Conservation (phyloP, 1,140 invertebrate species). For the Sycophila sp. region DNA sequence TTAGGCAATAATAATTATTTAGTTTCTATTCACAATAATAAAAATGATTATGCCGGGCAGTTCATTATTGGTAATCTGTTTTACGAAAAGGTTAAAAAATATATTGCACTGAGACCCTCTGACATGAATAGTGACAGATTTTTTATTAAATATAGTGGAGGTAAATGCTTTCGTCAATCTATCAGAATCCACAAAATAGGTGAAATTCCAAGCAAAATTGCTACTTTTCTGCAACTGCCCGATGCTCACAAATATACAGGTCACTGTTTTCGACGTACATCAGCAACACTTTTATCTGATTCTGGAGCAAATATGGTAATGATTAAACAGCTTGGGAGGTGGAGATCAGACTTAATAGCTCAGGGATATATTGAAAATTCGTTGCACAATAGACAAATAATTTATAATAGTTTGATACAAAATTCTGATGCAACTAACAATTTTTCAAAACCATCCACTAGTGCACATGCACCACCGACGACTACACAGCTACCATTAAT, state of each 20-base stretch:
- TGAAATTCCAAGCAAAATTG: slow-evolving; percentile 25
- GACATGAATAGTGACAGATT: slow-evolving; percentile 19
- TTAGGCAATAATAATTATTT: background rate
- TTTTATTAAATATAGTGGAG: slow-evolving; percentile 29
- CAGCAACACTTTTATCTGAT: slow-evolving; percentile 23
- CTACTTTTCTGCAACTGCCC: slow-evolving; percentile 31
- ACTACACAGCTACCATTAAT: too few relatives aligned
- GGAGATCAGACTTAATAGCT: background rate
- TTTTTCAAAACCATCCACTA: background rate
- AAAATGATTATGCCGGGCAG: slow-evolving; percentile 1
- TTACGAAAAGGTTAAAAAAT: slow-evolving; percentile 19
- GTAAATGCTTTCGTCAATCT: slow-evolving; percentile 30
- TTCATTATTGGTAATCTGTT: background rate
- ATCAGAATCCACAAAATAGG: slow-evolving; percentile 36
- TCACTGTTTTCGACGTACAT: slow-evolving; percentile 27
- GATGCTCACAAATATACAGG: slow-evolving; percentile 27
- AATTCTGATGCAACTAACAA: background rate
- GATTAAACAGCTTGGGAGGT: slow-evolving; percentile 29
- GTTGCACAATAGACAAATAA: background rate
- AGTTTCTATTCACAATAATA: slow-evolving; percentile 6
- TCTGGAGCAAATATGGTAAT: slow-evolving; percentile 7
- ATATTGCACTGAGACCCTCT: slow-evolving; percentile 6
- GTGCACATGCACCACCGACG: too few relatives aligned
- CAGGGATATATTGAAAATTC: slow-evolving; percentile 1
- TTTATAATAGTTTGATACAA: background rate